Evolutionary conservation across 2,888 invertebrate species (phyloP), one percentile per base, ranked within the genome.

Genomic region (Nesidiocoris tenuis): DNA sequence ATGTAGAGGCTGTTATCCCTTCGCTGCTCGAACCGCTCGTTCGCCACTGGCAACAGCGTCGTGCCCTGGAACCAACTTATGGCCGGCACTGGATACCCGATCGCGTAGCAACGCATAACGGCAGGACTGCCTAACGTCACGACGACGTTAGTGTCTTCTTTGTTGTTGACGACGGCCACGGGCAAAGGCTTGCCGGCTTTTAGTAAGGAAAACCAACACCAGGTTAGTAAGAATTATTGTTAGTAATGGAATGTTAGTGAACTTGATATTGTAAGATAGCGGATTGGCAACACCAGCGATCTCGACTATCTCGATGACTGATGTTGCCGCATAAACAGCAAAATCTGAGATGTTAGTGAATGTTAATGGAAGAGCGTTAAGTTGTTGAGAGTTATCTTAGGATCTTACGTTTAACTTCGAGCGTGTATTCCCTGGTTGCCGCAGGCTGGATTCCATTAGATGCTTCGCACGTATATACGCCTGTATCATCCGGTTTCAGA

Each of bases 11-110:
- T 89, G 83, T 89, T 90, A 81, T 91, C 93, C 71, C 88, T 86
- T 77, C 89, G 87, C 78, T 91, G 90, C 82, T 93, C 91, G 83
- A 89, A 92, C 71, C 87, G 85, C 17, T 86, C 85, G 78, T 89
- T 89, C 80, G 87, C 87, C 80, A 90, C 85, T 0, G 95, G 93
- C 77, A 96, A 86, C 87, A 93, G 89, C 72, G 86, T 86, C 59
- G 88, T 87, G 61, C 91, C 91, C 76, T 90, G 89, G 92, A 93
- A 94, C 95, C 95, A 95, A 80, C 90, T 90, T 64, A 95, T 90
- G 65, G 87, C 84, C 0, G 95, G 95, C 77, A 86, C 84, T 0
- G 95, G 95, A 86, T 88, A 88, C 63, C 95, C 95, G 83, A 91
- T 89, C 54, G 93, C 93, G 81, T 90, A 90, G 84, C 95, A 95